phyloP scores from a whole-genome alignment of 2,113 vertebrate genomes.

The Hyperoodon ampullatus region DNA sequence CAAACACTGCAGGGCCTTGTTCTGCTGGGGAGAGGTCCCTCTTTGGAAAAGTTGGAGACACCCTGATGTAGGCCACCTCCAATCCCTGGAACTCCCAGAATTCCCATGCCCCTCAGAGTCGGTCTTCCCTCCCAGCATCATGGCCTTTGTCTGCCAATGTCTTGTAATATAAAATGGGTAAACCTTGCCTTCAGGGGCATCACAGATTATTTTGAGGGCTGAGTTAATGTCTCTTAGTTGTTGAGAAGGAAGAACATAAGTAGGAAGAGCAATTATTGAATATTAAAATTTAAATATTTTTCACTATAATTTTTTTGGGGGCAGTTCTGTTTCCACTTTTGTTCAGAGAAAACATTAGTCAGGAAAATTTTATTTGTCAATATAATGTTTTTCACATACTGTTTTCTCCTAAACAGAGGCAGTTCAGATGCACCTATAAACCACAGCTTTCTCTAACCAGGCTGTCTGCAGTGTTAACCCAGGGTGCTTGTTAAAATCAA shows the following conservation, averaged over 20 bases:
- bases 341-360: constrained; percentile 6
- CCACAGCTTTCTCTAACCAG: not conserved
- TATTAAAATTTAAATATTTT: constrained; percentile 18
- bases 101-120: not conserved
- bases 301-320: not conserved
- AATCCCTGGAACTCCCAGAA: not conserved
- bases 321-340: not conserved
- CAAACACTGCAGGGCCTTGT: not conserved
- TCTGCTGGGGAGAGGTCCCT: not conserved
- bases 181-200: not conserved
- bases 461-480: not conserved
- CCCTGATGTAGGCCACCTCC: not conserved
- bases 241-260: not conserved
- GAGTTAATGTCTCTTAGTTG: not conserved
- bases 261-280: not conserved
- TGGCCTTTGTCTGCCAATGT: not conserved
- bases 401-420: not conserved
- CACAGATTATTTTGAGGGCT: not conserved
- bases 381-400: not conserved
- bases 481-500: constrained; percentile 40
- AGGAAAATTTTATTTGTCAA: constrained; percentile 11
- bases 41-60: not conserved
- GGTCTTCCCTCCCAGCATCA: not conserved
- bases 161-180: not conserved
- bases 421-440: not conserved